phyloP scores from a whole-genome alignment of 2,888 invertebrate species.

The Ypsolopha scabrella region DNA sequence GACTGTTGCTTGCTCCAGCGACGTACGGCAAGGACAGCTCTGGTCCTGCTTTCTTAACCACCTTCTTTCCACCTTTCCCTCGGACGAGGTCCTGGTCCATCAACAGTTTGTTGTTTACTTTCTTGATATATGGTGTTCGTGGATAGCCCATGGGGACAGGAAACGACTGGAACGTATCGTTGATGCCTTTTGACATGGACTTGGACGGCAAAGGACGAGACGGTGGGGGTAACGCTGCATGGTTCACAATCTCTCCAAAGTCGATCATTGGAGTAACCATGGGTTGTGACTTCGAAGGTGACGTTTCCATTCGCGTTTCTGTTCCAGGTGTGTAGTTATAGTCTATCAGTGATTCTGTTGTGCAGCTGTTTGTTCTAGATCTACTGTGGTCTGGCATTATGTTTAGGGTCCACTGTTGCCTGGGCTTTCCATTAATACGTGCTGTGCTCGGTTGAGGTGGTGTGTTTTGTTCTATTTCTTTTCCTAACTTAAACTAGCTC shows the following conservation, averaged over 20 bases:
- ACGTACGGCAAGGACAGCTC: conserved; percentile 73
- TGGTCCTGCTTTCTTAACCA: conserved; percentile 38
- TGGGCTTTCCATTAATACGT: conserved; percentile 34
- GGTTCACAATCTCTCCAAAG: too few species aligned
- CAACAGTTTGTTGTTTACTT: conserved; percentile 49
- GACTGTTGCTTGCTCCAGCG: conserved; percentile 68
- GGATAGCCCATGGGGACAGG: conserved; percentile 54
- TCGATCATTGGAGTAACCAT: too few species aligned
- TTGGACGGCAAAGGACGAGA: conserved; percentile 26
- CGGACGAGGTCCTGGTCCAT: conserved; percentile 52
- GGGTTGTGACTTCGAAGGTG: too few species aligned
- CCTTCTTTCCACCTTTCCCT: conserved; percentile 42
- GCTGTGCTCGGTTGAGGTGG: conserved; percentile 30
- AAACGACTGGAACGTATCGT: conserved; percentile 48
- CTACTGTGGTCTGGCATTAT: conserved; percentile 44
- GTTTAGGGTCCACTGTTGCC: conserved; percentile 58
- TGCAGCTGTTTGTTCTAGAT: conserved; percentile 42
- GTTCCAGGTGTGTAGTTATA: conserved; percentile 46
- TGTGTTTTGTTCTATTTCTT: conserved; percentile 30
- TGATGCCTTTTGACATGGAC: conserved; percentile 36
- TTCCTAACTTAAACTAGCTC: conserved; percentile 51
- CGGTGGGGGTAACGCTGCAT: conserved; percentile 23
- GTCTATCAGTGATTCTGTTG: conserved; percentile 49
- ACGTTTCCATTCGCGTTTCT: conserved; percentile 29
- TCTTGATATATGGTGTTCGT: conserved; percentile 55